Evolutionary conservation across 1,140 invertebrate species (phyloP), one percentile per base, ranked within the genome.

Genomic region (Drosophila dunni): DNA sequence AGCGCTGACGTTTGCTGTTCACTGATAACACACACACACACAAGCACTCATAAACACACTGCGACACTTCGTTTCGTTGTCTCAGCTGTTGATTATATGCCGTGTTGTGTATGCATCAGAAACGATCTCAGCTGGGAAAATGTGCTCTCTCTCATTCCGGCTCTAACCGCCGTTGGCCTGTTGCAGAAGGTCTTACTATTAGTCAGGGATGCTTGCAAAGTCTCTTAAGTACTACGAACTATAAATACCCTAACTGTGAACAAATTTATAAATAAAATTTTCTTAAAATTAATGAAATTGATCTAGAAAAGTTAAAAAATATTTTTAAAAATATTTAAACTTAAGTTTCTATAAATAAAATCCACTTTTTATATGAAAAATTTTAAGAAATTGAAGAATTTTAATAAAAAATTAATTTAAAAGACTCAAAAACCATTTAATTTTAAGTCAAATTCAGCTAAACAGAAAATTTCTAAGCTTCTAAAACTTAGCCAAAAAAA

Each of bases 151-250:
- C 38, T 3, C 8, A 73, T 78, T 71, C 83, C 84, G 42, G 80
- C 84, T 75, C 11, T 63, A 88, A 75, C 83, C 33, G 74, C 79
- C 74, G 51, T 53, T 33, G 42, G 80, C 84, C 84, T 84, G 83
- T 84, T 89, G 79, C 68, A 83, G 69, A 83, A 78, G 79, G 76
- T 68, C 73, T 13, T 33, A n/a, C 54, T 7, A 33, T 48, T 11
- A 48, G 10, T 29, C 46, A 38, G 20, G 36, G 66, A 20, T 63
- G 38, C 17, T 20, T 5, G 24, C 34, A 4, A n/a, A 15, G 7
- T 33, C 7, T 13, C 8, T 3, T 34, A 7, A 7, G 4, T 2
- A 3, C n/a, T 34, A 15, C 29, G 29, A 53, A 6, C 8, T 1
- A 7, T 0, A 6, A 53, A 71, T 72, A 54, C 71, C 3, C 80